A percentile compares a stretch with the other conserved stretches of the same genome.
These are phyloP conservation scores for Agrochola circellaris DNA, from an alignment of 2,888 invertebrate species.

Conservation along the genomic window DNA sequence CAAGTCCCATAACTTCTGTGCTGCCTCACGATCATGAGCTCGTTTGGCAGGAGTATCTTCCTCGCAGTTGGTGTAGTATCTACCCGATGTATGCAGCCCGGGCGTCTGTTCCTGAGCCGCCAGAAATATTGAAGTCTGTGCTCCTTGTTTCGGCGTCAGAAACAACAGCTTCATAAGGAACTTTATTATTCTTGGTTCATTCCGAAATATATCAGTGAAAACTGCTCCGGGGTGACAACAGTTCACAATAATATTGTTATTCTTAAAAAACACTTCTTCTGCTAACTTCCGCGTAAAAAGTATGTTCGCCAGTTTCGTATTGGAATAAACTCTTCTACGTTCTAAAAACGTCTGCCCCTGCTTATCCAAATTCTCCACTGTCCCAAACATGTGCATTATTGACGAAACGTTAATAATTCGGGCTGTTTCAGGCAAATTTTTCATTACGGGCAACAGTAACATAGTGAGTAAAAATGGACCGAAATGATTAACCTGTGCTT, in stretches of 20 bases:
- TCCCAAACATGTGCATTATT: constrained; percentile 92
- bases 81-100: constrained; percentile 85
- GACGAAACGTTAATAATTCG: constrained; percentile 95
- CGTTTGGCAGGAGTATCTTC: constrained; percentile 89
- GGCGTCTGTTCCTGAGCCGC: constrained; percentile 83
- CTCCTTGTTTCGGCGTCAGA: constrained; percentile 91
- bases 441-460: constrained; percentile 94
- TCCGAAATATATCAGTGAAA: constrained; percentile 94
- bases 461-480: constrained; percentile 97
- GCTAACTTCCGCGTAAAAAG: constrained; percentile 93
- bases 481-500: constrained; percentile 97
- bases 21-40: constrained; percentile 91
- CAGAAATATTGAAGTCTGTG: constrained; percentile 93
- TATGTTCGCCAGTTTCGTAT: constrained; percentile 94
- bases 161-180: constrained; percentile 62
- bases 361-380: constrained; percentile 93
- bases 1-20: constrained; percentile 94
- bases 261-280: constrained; percentile 87
- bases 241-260: constrained; percentile 93
- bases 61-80: constrained; percentile 94
- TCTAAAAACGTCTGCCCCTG: constrained; percentile 86
- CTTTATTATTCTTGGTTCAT: constrained; percentile 91
- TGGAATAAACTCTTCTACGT: constrained; percentile 90
- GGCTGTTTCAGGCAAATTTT: constrained; percentile 91
- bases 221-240: constrained; percentile 95